Base-by-base conservation (phyloP, 2,888 invertebrate genomes). In the Cantharis flavilabris region DNA sequence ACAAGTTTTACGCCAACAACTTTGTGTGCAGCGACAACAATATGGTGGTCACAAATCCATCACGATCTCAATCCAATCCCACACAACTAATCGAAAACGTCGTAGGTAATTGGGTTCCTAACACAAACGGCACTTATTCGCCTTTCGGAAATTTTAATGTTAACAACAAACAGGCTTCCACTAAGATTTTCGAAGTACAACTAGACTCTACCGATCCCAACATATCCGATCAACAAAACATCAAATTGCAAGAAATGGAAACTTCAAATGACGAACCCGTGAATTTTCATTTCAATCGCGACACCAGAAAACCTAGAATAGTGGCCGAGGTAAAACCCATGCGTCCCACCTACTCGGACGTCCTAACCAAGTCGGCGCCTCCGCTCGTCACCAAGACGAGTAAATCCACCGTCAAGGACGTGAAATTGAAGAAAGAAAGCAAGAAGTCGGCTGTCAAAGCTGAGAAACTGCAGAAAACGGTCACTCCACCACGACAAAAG, bases 261-360 rank as follows among this genome's bases (percentile, higher is more conserved):
- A 79, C 72, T 23, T 73, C 65, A 76, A 73, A 75, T n/a, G 85
- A 86, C 70, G 86, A 86, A 33, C 84, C 85, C 49, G 84, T 84
- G 75, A 83, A 81, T 71, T 91, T 91, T 82, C 90, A 91, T 76
- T 91, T 90, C 77, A 86, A 83, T 70, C 82, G 87, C 26, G 90
- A 90, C 80, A 90, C 88, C 77, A 92, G 92, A 82, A 94, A 94
- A 81, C 90, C 90, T 75, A 91, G 95, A 71, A 95, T 95, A 86
- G 93, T 96, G 0, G 96, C 95, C 62, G 96, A 96, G 89, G 96
- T 96, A 0, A 95, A 95, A 84, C 96, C 96, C 0, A 96, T 96
- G 95, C 91, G 96, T 73, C 95, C 96, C 71, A 93, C 94, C 13
- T 96, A 96, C 86, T 96, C 96, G 0, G 96, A 95, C 89, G 95